A percentile compares a stretch with the other conserved stretches of the same genome.
These are phyloP conservation scores for Microctonus aethiopoides DNA, from an alignment of 2,888 invertebrate genomes.

Conservation along the genomic window DNA sequence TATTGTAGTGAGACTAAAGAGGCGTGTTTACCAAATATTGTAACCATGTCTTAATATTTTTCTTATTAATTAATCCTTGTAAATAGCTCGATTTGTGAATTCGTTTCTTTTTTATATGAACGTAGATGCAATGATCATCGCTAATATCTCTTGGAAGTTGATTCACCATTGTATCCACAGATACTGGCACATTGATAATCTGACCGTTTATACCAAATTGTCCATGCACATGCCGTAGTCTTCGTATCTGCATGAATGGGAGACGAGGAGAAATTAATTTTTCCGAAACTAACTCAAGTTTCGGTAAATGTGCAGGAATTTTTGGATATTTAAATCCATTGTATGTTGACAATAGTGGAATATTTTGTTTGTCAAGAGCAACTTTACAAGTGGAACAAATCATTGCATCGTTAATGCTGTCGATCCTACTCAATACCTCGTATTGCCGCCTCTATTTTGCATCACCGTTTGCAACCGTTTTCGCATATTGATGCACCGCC, in stretches of 20 bases:
- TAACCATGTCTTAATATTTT: too few species aligned
- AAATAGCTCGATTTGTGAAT: too few species aligned
- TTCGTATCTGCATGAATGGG: conserved; percentile 47
- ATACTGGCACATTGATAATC: conserved; percentile 51
- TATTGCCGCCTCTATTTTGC: background rate
- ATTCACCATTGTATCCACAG: conserved; percentile 47
- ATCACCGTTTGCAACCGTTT: background rate
- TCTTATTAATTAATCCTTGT: too few species aligned
- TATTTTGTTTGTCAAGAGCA: too few species aligned
- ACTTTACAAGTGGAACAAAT: too few species aligned
- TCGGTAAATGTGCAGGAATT: conserved; percentile 32
- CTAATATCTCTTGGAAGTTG: conserved; percentile 44
- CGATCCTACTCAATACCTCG: background rate
- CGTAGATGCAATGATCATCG: conserved; percentile 45
- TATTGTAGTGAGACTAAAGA: too few species aligned
- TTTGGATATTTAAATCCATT: conserved; percentile 24
- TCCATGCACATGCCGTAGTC: conserved; percentile 47
- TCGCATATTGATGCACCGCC: conserved; percentile 30
- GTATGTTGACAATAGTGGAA: too few species aligned
- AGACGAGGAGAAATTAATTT: conserved; percentile 46
- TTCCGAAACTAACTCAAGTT: conserved; percentile 43
- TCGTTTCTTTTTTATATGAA: too few species aligned
- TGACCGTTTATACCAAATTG: conserved; percentile 48
- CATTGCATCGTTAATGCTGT: too few species aligned
- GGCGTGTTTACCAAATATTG: too few species aligned